These are phyloP conservation scores for Otolemur garnettii DNA, from an alignment of 2,113 vertebrate genomes.

Conservation along the genomic window DNA sequence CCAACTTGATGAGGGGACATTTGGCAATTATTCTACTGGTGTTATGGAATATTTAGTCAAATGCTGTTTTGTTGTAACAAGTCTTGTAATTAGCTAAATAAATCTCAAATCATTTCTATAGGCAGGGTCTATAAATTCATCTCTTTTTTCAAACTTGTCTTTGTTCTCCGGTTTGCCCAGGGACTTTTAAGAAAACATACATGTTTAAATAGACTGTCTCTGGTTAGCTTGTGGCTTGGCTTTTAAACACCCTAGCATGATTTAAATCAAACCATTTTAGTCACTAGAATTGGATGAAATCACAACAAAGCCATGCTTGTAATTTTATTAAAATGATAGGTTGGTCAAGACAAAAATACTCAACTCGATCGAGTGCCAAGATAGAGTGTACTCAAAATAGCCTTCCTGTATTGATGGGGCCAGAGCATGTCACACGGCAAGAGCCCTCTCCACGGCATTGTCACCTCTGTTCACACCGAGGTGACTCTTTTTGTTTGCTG, in stretches of 20 bases:
- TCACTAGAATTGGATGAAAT: slow-evolving; percentile 73
- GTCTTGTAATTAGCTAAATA: background rate
- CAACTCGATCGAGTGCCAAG: background rate
- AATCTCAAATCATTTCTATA: background rate
- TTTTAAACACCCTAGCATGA: slow-evolving; percentile 55
- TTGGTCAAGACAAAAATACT: slow-evolving; percentile 51
- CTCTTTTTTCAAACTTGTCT: background rate
- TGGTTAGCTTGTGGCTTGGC: slow-evolving; percentile 72
- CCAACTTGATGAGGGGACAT: background rate
- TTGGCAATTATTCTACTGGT: background rate
- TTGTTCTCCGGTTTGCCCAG: background rate
- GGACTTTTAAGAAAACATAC: slow-evolving; percentile 47
- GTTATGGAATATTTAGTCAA: background rate
- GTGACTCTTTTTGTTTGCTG: background rate
- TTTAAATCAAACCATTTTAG: slow-evolving; percentile 77
- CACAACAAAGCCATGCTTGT: slow-evolving; percentile 65
- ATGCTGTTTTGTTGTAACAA: slow-evolving; percentile 30
- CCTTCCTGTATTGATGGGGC: background rate
- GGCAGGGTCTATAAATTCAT: background rate
- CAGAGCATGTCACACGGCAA: background rate
- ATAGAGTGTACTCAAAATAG: background rate
- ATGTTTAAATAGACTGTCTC: slow-evolving; percentile 60
- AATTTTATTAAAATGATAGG: slow-evolving; percentile 75
- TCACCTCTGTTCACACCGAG: background rate
- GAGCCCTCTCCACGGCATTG: background rate